Evolutionary conservation across 2,888 invertebrate species (phyloP).

Genomic region (Eledona agricola): DNA sequence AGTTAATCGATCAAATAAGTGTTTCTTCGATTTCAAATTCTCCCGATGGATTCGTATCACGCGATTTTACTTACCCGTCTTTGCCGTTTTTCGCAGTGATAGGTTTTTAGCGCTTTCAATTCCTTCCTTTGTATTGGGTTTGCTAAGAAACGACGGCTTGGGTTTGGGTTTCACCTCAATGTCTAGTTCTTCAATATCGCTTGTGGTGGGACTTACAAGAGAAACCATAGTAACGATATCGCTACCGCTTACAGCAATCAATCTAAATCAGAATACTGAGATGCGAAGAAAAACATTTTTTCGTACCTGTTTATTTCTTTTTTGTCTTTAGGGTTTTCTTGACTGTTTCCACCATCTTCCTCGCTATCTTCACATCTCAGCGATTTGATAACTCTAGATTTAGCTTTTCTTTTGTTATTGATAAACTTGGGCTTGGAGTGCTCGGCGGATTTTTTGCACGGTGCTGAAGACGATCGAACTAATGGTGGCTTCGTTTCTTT

Average conservation of each 20-base stretch:
- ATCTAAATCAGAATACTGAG: slow-evolving; percentile 5
- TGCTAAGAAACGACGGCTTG: slow-evolving; percentile 36
- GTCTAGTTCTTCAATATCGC: slow-evolving; percentile 69
- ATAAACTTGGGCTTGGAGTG: slow-evolving; percentile 51
- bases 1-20: slow-evolving; percentile 29
- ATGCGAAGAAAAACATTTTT: slow-evolving; percentile 31
- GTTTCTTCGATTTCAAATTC: slow-evolving; percentile 20
- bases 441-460: slow-evolving; percentile 50
- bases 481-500: slow-evolving; percentile 54
- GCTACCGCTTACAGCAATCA: slow-evolving; percentile 49
- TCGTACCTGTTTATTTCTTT: slow-evolving; percentile 42
- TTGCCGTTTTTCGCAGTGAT: slow-evolving; percentile 58
- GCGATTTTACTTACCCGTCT: slow-evolving; percentile 55
- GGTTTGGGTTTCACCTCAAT: slow-evolving; percentile 51
- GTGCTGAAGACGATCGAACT: slow-evolving; percentile 52
- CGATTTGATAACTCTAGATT: slow-evolving; percentile 35
- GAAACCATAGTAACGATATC: slow-evolving; percentile 74
- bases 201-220: slow-evolving; percentile 71
- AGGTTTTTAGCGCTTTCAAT: slow-evolving; percentile 48
- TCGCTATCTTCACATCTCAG: slow-evolving; percentile 35
- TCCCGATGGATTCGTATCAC: slow-evolving; percentile 17
- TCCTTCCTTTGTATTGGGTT: slow-evolving; percentile 34
- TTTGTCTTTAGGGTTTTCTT: slow-evolving; percentile 42
- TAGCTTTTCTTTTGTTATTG: slow-evolving; percentile 54
- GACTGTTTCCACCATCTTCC: slow-evolving; percentile 34